Conservation (phyloP, 2,888 invertebrate species). For the Hartigia nigra region DNA sequence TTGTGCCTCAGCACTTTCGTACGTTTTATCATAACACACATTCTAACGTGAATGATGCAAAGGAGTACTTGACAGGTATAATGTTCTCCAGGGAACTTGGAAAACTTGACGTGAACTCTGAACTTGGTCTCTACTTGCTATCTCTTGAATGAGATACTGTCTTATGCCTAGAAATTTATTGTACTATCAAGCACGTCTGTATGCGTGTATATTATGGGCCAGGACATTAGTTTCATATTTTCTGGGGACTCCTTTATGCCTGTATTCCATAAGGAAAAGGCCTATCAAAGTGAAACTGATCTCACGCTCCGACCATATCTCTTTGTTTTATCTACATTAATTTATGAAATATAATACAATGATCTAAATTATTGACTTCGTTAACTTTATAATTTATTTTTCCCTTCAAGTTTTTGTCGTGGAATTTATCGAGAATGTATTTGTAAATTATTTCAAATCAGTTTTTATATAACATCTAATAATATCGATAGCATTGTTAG, state of each 20-base stretch:
- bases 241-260: too few species aligned
- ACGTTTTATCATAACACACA: too few species aligned
- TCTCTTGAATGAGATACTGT: not conserved
- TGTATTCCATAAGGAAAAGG: too few species aligned
- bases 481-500: not conserved
- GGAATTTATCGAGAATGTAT: not conserved
- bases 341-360: not conserved
- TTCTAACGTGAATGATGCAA: too few species aligned
- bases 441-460: not conserved
- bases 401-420: not conserved
- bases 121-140: not conserved
- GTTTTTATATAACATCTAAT: not conserved
- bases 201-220: too few species aligned
- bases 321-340: slow-evolving; percentile 1
- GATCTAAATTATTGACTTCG: not conserved
- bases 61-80: too few species aligned
- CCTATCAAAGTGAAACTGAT: not conserved
- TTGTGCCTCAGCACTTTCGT: too few species aligned
- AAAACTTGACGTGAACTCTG: not conserved
- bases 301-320: slow-evolving; percentile 1
- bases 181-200: too few species aligned
- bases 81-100: too few species aligned
- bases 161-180: not conserved
- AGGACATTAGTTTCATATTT: too few species aligned
- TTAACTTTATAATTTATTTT: not conserved